phyloP scores from a whole-genome alignment of 2,888 invertebrate species.

The Dicycla oo region DNA sequence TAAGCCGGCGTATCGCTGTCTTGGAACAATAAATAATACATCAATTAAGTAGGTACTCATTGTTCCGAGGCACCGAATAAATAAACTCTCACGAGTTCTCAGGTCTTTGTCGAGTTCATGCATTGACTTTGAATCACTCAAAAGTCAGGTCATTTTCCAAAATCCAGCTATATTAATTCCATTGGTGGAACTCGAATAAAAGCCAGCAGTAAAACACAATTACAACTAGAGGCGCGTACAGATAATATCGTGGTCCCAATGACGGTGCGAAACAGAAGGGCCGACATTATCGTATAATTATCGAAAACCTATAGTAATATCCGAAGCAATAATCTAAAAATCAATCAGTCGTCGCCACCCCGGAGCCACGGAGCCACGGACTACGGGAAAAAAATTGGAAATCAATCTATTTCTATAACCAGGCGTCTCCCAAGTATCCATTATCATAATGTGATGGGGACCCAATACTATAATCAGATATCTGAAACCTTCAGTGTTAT shows the following conservation, averaged over 20 bases:
- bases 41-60: no score
- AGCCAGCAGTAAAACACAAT: constrained; percentile 48
- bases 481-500: constrained; percentile 81
- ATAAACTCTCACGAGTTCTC: no score
- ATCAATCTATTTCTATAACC: constrained; percentile 87
- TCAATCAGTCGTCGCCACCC: constrained; percentile 75
- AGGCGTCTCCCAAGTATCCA: constrained; percentile 82
- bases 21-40: no score
- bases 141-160: constrained; percentile 5
- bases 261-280: constrained; percentile 58
- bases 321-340: constrained; percentile 75
- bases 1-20: no score
- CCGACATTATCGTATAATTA: constrained; percentile 70
- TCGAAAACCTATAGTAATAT: constrained; percentile 73
- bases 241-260: constrained; percentile 50
- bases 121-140: not conserved
- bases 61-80: no score
- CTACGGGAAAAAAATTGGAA: constrained; percentile 80
- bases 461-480: constrained; percentile 86
- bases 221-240: constrained; percentile 49
- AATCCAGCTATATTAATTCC: constrained; percentile 47
- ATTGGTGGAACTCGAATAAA: constrained; percentile 40
- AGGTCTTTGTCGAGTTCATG: no score
- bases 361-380: constrained; percentile 67
- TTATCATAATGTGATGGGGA: constrained; percentile 86